phyloP scores from a whole-genome alignment of 2,888 invertebrate species.

The Polia nebulosa region DNA sequence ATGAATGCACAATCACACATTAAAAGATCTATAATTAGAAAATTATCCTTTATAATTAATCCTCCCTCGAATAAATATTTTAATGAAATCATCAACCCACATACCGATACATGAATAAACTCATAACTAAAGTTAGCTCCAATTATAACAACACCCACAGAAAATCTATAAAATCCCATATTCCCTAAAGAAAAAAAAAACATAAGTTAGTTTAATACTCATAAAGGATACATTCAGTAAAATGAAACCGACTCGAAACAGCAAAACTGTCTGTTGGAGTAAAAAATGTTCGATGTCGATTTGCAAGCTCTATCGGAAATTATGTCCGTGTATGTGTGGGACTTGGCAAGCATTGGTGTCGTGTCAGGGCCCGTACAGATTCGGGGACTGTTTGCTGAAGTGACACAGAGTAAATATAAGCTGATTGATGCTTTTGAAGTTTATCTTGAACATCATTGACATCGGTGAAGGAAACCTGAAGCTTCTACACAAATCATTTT shows the following conservation, averaged over 20 bases:
- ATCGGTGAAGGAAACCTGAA: no score
- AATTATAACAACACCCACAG: background rate
- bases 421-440: no score
- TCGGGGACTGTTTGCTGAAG: slow-evolving; percentile 29
- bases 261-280: slow-evolving; percentile 72
- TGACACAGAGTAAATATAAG: slow-evolving; percentile 39
- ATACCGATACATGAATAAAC: background rate
- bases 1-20: no score
- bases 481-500: no score
- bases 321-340: slow-evolving; percentile 73
- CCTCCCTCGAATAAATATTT: no score
- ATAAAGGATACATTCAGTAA: slow-evolving; percentile 60
- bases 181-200: background rate
- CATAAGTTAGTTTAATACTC: slow-evolving; percentile 33
- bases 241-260: slow-evolving; percentile 69
- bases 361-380: slow-evolving; percentile 45
- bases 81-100: background rate
- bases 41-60: no score
- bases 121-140: background rate
- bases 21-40: no score
- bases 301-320: slow-evolving; percentile 79
- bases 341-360: slow-evolving; percentile 67
- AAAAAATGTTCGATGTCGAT: slow-evolving; percentile 75
- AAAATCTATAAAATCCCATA: background rate
- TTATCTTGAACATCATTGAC: no score